A percentile compares a stretch with the other conserved stretches of the same genome.
Evolutionary conservation across 2,888 invertebrate genomes (phyloP).

Genomic region (Drosophila anceps): DNA sequence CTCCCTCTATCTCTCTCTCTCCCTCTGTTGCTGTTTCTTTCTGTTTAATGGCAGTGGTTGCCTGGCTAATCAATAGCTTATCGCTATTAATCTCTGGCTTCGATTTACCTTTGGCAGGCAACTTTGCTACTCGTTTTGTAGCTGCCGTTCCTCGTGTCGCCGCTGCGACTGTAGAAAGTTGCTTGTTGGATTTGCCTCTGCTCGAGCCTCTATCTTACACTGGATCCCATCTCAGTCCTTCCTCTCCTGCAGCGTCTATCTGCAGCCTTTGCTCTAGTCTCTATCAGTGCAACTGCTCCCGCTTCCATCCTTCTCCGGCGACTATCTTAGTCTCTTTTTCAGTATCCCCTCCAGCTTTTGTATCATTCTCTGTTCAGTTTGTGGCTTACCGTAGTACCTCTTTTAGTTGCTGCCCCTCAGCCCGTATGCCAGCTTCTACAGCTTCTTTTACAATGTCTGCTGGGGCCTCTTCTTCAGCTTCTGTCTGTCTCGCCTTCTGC

Average conservation of each 20-base stretch:
- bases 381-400: too few relatives aligned
- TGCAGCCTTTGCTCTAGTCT: neutral
- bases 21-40: conserved; percentile 6
- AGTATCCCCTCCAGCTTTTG: too few relatives aligned
- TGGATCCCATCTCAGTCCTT: neutral
- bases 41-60: conserved; percentile 62
- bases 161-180: conserved; percentile 25
- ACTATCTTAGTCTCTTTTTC: too few relatives aligned
- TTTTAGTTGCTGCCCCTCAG: too few relatives aligned
- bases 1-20: neutral
- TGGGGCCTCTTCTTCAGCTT: neutral
- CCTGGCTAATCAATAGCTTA: conserved; percentile 79
- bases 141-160: conserved; percentile 13
- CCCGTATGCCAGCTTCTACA: neutral
- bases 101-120: conserved; percentile 79
- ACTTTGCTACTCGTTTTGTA: conserved; percentile 79
- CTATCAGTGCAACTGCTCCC: neutral
- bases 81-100: conserved; percentile 81
- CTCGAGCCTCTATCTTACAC: conserved; percentile 4
- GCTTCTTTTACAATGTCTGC: neutral
- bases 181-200: conserved; percentile 11
- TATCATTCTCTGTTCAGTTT: neutral
- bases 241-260: neutral
- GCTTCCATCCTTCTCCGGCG: neutral
- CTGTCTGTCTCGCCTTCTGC: neutral